Conservation (phyloP, 2,797 vertebrate species). For the Anguilla anguilla region DNA sequence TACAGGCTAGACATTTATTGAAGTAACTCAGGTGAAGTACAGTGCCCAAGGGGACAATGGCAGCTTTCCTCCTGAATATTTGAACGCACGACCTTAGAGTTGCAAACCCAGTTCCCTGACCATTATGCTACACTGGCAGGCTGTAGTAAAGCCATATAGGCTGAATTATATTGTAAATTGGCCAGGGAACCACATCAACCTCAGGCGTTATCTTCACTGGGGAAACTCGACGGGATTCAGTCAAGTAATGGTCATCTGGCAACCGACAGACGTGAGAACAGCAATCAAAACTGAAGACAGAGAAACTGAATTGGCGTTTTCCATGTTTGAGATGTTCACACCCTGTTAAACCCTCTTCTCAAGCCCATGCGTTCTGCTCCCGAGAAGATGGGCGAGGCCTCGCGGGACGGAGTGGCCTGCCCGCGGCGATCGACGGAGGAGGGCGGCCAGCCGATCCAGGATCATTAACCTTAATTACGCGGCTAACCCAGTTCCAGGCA, state of each 20-base stretch:
- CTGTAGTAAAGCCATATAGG: not conserved
- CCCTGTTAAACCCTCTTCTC: not conserved
- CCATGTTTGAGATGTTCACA: not conserved
- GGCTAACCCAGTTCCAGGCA: constrained; percentile 81
- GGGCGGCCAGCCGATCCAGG: constrained; percentile 69
- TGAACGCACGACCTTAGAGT: not conserved
- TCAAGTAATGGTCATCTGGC: not conserved
- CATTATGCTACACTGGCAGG: not conserved
- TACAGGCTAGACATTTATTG: not conserved
- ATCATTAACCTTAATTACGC: constrained; percentile 88
- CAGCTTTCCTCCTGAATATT: not conserved
- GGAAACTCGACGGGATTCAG: not conserved
- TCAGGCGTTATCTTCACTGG: not conserved
- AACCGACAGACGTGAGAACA: not conserved
- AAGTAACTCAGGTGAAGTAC: not conserved
- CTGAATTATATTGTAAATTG: too few relatives aligned
- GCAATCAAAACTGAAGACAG: not conserved
- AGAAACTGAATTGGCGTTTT: not conserved
- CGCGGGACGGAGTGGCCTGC: constrained; percentile 34
- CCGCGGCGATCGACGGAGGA: constrained; percentile 74
- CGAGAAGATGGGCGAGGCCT: not conserved
- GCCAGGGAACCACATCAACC: not conserved
- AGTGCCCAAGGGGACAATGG: not conserved
- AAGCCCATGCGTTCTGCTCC: not conserved
- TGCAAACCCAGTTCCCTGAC: not conserved